Evolutionary conservation across 2,113 vertebrate genomes (phyloP).

Genomic region (Cebus imitator): DNA sequence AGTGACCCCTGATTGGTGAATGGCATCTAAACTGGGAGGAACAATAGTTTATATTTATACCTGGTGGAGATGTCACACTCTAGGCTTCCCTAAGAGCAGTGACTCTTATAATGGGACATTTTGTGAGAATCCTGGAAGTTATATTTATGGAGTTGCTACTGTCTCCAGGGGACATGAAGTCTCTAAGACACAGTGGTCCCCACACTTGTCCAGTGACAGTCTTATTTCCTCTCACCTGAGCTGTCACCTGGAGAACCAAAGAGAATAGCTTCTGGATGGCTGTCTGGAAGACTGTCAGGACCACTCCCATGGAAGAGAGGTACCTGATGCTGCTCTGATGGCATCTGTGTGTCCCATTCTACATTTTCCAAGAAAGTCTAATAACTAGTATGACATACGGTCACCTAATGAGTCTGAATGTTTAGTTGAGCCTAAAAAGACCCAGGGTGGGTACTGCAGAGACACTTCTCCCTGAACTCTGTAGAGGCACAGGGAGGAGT

Average conservation of each 20-base stretch:
- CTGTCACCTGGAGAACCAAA: not conserved
- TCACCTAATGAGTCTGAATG: not conserved
- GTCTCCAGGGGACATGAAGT: not conserved
- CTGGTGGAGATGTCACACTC: rapidly evolving
- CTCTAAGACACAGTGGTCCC: no score
- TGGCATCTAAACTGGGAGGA: not conserved
- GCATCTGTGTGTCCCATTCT: not conserved
- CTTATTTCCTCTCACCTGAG: not conserved
- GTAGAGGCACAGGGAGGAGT: no score
- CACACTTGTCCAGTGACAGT: not conserved
- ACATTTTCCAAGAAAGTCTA: not conserved
- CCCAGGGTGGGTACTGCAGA: not conserved
- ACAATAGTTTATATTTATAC: not conserved
- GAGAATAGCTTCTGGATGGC: not conserved
- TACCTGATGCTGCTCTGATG: not conserved
- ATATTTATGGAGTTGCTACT: rapidly evolving
- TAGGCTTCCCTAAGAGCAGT: rapidly evolving
- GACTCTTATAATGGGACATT: rapidly evolving
- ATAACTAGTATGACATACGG: not conserved
- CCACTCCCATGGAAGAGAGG: rapidly evolving
- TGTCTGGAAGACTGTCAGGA: not conserved
- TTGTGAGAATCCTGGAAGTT: not conserved
- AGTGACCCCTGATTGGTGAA: not conserved
- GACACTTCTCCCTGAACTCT: not conserved
- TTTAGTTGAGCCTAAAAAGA: not conserved